Evolutionary conservation across 2,888 invertebrate genomes (phyloP).

Genomic region (Cylindroiulus punctatus): DNA sequence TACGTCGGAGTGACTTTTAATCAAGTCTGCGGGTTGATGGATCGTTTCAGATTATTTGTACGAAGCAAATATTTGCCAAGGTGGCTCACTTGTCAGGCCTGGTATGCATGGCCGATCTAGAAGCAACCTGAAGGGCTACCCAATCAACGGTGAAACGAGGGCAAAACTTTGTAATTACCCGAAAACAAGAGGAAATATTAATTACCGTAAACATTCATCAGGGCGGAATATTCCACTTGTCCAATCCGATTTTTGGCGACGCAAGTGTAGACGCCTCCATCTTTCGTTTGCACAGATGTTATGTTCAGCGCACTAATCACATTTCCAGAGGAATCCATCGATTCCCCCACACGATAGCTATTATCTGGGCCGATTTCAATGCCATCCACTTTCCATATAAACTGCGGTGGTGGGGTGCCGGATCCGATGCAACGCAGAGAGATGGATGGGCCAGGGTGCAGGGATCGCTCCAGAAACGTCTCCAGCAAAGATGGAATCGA

Average conservation of each 20-base stretch:
- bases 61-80: conserved; percentile 13
- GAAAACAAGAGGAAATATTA: conserved; percentile 20
- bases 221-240: conserved; percentile 29
- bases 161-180: neutral
- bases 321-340: conserved; percentile 52
- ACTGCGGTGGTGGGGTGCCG: conserved; percentile 54
- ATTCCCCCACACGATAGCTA: conserved; percentile 46
- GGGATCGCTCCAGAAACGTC: conserved; percentile 50
- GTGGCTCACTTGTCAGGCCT: neutral
- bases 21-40: neutral
- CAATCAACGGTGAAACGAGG: neutral
- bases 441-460: conserved; percentile 51
- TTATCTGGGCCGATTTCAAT: conserved; percentile 48
- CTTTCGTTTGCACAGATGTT: conserved; percentile 54
- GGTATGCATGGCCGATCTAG: neutral
- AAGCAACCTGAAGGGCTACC: neutral
- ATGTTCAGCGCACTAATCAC: conserved; percentile 54
- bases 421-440: conserved; percentile 54
- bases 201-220: conserved; percentile 57
- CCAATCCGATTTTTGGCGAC: conserved; percentile 55
- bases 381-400: conserved; percentile 54
- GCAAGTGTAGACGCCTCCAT: conserved; percentile 55
- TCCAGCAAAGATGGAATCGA: conserved; percentile 55
- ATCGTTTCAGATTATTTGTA: neutral
- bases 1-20: conserved; percentile 43